These are phyloP conservation scores for Tachyglossus aculeatus DNA, from an alignment of 2,797 vertebrate genomes.

Conservation along the genomic window DNA sequence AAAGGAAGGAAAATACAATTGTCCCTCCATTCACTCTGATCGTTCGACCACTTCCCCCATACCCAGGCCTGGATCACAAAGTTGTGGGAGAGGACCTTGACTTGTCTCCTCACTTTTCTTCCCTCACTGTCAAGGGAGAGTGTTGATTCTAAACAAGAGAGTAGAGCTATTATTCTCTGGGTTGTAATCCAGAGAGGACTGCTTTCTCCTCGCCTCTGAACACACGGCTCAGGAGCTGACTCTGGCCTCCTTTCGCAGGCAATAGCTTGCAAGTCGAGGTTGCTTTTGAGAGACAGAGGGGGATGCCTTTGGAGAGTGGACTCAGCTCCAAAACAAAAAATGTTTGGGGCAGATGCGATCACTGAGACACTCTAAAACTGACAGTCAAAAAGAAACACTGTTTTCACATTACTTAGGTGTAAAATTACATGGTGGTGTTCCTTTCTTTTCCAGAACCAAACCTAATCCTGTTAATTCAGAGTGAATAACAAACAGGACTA, in stretches of 20 bases:
- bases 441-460: conserved; percentile 81
- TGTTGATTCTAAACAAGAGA: too few relatives aligned
- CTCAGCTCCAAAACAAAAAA: conserved; percentile 20
- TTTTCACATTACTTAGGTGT: conserved; percentile 78
- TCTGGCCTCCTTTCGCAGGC: not conserved
- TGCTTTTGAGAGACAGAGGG: not conserved
- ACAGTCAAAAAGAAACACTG: conserved; percentile 71
- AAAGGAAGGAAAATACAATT: too few relatives aligned
- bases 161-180: too few relatives aligned
- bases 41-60: too few relatives aligned
- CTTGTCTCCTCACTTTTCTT: too few relatives aligned
- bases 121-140: too few relatives aligned
- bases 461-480: conserved; percentile 96
- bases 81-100: too few relatives aligned
- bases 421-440: conserved; percentile 77
- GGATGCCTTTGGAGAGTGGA: not conserved
- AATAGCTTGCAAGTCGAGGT: not conserved
- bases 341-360: conserved; percentile 50
- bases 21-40: too few relatives aligned
- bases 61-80: too few relatives aligned
- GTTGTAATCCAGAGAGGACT: not conserved
- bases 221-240: not conserved
- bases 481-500: conserved; percentile 93
- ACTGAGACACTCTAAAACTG: conserved; percentile 69
- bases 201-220: not conserved